Evolutionary conservation across 2,888 invertebrate species (phyloP).

Genomic region (Laothoe populi): DNA sequence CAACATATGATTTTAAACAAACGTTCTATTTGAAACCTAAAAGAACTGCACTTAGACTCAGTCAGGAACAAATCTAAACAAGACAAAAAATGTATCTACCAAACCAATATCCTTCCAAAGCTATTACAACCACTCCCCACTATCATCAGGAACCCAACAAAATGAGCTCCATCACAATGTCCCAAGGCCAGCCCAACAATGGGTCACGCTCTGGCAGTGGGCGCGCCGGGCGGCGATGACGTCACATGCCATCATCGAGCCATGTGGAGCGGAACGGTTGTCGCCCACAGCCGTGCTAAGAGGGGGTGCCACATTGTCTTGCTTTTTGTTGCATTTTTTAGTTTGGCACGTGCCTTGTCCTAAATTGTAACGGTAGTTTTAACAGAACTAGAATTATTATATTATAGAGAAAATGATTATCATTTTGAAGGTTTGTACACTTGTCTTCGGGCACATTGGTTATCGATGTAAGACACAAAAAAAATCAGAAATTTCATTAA

Average conservation of each 20-base stretch:
- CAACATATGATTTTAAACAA: no score
- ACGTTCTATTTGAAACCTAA: no score
- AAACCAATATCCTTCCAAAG: not conserved
- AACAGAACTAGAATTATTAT: no score
- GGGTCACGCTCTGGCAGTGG: conserved; percentile 26
- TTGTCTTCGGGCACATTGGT: no score
- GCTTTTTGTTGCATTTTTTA: conserved; percentile 15
- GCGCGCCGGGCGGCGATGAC: conserved; percentile 39
- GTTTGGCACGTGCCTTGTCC: not conserved
- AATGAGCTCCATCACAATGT: not conserved
- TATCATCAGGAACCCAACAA: not conserved
- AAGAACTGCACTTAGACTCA: no score
- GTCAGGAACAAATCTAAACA: no score
- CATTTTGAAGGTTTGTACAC: no score
- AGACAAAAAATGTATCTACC: no score
- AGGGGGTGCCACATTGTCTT: not conserved
- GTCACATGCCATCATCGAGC: conserved; percentile 34
- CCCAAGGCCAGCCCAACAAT: conserved; percentile 4
- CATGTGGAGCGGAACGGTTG: conserved; percentile 44
- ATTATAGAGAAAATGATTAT: no score
- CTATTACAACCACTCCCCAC: not conserved
- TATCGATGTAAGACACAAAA: no score
- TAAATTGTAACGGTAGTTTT: conserved; percentile 5
- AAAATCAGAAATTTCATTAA: no score
- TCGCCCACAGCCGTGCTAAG: not conserved